These are phyloP conservation scores for Sturnus vulgaris DNA, from an alignment of 2,113 vertebrate species.

Conservation along the genomic window DNA sequence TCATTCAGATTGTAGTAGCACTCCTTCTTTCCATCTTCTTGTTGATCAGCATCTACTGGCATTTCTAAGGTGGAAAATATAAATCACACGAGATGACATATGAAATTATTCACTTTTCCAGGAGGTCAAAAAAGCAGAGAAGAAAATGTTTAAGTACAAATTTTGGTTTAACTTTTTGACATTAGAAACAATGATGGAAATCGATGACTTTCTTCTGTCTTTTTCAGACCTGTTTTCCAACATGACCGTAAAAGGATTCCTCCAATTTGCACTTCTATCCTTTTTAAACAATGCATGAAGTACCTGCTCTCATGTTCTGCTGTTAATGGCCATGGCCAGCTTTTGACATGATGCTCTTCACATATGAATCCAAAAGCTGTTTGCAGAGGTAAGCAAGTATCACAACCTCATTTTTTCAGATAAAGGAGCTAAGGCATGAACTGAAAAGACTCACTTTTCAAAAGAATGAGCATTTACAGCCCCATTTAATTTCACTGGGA, in stretches of 20 bases:
- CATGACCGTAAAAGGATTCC: background rate
- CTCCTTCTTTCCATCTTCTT: constrained; percentile 86
- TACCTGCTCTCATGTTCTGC: background rate
- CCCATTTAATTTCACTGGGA: background rate
- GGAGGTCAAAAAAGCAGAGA: background rate
- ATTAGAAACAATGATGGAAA: background rate
- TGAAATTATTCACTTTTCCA: background rate
- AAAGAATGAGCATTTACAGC: background rate
- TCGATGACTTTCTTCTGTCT: background rate
- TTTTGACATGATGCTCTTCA: background rate
- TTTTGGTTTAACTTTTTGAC: background rate
- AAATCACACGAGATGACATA: background rate
- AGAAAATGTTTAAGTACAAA: background rate
- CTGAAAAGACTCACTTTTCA: background rate
- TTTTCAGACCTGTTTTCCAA: background rate
- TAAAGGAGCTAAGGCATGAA: background rate
- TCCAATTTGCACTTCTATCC: background rate
- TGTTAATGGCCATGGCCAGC: background rate
- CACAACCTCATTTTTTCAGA: background rate
- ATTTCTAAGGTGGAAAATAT: constrained; percentile 13
- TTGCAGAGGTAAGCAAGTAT: background rate
- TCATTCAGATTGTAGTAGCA: constrained; percentile 93
- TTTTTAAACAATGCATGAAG: background rate
- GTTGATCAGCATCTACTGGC: constrained; percentile 41
- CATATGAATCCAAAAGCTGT: background rate